Percentiles rank a stretch among this genome's conserved stretches.
Conservation (phyloP, 2,888 invertebrate species). For the Harpagoxenus sublaevis region DNA sequence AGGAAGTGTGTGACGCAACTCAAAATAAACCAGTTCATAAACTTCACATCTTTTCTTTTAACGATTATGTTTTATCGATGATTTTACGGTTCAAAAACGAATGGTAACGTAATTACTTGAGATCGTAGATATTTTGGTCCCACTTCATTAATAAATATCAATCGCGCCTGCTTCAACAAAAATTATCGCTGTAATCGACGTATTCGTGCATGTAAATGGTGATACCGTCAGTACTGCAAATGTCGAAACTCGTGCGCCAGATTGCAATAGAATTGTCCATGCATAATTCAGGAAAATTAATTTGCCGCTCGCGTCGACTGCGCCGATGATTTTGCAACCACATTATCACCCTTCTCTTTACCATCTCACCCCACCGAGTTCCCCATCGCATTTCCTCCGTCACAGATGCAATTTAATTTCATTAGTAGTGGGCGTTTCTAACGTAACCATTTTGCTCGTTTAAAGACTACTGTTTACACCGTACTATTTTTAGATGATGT, state of each 20-base stretch:
- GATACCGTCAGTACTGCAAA: slow-evolving; percentile 1
- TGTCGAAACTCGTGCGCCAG: slow-evolving; percentile 11
- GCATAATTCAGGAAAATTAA: slow-evolving; percentile 64
- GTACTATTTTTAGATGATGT: slow-evolving; percentile 39
- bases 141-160: slow-evolving; percentile 16
- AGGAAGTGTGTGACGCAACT: slow-evolving; percentile 15
- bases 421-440: slow-evolving; percentile 53
- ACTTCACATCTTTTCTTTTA: not conserved
- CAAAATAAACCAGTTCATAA: slow-evolving; percentile 1
- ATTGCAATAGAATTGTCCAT: slow-evolving; percentile 15
- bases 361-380: slow-evolving; percentile 2
- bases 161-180: not conserved
- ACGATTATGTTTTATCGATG: not conserved
- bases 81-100: not conserved
- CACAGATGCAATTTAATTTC: slow-evolving; percentile 51
- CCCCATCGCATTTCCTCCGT: slow-evolving; percentile 8
- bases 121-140: not conserved
- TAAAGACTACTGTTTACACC: slow-evolving; percentile 47
- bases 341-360: slow-evolving; percentile 49
- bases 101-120: not conserved
- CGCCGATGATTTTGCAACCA: slow-evolving; percentile 51
- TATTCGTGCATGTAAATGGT: slow-evolving; percentile 11
- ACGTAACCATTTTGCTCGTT: slow-evolving; percentile 44
- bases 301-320: slow-evolving; percentile 36
- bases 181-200: slow-evolving; percentile 14